Evolutionary conservation across 2,888 invertebrate genomes (phyloP).

Genomic region (Orthonevra nobilis): DNA sequence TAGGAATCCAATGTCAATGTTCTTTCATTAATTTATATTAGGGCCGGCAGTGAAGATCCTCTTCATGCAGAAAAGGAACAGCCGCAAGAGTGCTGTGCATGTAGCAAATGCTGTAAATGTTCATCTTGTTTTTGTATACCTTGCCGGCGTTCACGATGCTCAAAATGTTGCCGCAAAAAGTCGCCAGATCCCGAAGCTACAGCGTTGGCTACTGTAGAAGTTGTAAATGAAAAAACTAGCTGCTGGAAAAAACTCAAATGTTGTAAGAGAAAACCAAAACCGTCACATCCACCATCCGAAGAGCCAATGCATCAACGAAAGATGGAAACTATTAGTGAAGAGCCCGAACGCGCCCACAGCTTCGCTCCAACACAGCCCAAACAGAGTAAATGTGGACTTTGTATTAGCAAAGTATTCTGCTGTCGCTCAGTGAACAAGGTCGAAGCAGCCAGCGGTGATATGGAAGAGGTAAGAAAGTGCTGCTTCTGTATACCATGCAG

Average conservation of each 20-base stretch:
- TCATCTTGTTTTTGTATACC: conserved; percentile 77
- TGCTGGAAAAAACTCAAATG: conserved; percentile 79
- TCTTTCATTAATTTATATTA: conserved; percentile 55
- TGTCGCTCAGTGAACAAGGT: conserved; percentile 80
- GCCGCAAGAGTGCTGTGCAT: conserved; percentile 75
- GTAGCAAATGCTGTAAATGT: conserved; percentile 73
- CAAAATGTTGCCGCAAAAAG: conserved; percentile 76
- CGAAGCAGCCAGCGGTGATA: conserved; percentile 77
- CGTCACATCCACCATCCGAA: conserved; percentile 75
- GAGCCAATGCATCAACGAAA: conserved; percentile 48
- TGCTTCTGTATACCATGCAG: conserved; percentile 80
- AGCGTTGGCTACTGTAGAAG: conserved; percentile 75
- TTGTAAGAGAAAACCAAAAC: conserved; percentile 81
- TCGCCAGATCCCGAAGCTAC: conserved; percentile 71
- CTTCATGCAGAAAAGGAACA: conserved; percentile 74
- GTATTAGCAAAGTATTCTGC: conserved; percentile 78
- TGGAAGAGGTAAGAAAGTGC: conserved; percentile 76
- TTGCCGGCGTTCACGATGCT: conserved; percentile 78
- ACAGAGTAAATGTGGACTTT: conserved; percentile 77
- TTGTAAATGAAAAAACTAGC: conserved; percentile 76
- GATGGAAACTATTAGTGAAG: conserved; percentile 71
- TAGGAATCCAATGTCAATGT: conserved; percentile 28
- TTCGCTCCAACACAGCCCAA: conserved; percentile 65
- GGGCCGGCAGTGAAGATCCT: conserved; percentile 78
- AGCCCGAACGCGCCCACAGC: conserved; percentile 64